Conservation (phyloP, 1,140 invertebrate genomes). For the Ruditapes philippinarum region DNA sequence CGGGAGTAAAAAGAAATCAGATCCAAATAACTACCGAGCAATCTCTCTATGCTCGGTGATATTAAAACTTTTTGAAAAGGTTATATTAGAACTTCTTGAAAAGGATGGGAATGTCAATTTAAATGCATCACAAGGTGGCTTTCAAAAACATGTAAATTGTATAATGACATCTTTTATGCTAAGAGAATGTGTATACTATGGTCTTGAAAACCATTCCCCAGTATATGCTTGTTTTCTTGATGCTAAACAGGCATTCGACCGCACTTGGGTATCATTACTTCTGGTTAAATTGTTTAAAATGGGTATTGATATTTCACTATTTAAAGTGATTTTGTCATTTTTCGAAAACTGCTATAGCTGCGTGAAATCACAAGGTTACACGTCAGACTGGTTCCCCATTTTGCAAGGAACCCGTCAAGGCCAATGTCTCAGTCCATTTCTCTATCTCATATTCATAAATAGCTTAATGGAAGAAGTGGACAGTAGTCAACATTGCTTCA, state of each 20-base stretch:
- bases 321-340: not conserved
- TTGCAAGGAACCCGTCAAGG: conserved; percentile 12
- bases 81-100: not conserved
- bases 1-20: not conserved
- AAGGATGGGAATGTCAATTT: not conserved
- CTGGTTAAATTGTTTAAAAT: not conserved
- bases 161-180: conserved; percentile 11
- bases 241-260: not conserved
- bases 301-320: not conserved
- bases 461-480: conserved; percentile 14
- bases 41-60: not conserved
- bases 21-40: not conserved
- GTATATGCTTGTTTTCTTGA: conserved; percentile 23
- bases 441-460: conserved; percentile 31
- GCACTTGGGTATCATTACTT: not conserved
- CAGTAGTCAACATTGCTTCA: not conserved
- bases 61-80: conserved; percentile 5
- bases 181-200: not conserved
- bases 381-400: conserved; percentile 22
- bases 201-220: not conserved
- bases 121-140: not conserved
- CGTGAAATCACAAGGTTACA: not conserved
- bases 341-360: conserved; percentile 6
- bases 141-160: not conserved
- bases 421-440: conserved; percentile 6